Base-by-base conservation (phyloP, 2,797 vertebrate genomes). In the Cercopithecus neglectus region DNA sequence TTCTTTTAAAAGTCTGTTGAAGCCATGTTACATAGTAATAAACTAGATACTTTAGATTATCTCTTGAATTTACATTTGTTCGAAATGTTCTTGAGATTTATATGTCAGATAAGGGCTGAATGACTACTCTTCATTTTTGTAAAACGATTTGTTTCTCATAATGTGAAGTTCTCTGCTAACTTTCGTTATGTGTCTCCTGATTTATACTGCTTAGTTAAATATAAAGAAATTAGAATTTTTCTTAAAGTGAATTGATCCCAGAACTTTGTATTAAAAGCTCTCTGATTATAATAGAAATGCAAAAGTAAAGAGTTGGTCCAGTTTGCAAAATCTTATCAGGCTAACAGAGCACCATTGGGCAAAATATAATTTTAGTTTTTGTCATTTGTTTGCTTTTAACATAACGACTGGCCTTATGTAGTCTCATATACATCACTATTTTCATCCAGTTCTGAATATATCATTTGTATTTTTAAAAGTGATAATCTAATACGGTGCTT, bases 1-100 rank as follows among this genome's bases (percentile, higher is more conserved):
- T 89, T 89, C 70, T 82, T 90, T 72, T 82, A 67, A 96, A 94
- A 91, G 64, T 90, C 83, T 96, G 22, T 86, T 44, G 87, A 83
- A 97, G 33, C 30, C 26, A 4, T 87, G 17, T 93, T 97, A 79
- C 75, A n/a, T 95, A 91, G 75, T 89, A 55, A 96, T 95, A 93
- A 95, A 92, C 53, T 91, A 87, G 81, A 94, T 75, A 83, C n/a
- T 92, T 88, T 1, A 88, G n/a, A 70, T 95, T 93, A 90, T 83
- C 92, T 97, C 72, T 96, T 80, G 4, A 91, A 94, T 64, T 94
- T 55, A 39, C 10, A 89, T 94, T 96, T 94, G 30, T 75, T 92
- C 64, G 76, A 82, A 93, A 64, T 91, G 85, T 50, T 86, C 75
- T 90, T 92, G 53, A 94, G 57, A 70, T 87, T 87, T 61, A 2